phyloP scores from a whole-genome alignment of 2,113 vertebrate genomes.

The Engystomops pustulosus region DNA sequence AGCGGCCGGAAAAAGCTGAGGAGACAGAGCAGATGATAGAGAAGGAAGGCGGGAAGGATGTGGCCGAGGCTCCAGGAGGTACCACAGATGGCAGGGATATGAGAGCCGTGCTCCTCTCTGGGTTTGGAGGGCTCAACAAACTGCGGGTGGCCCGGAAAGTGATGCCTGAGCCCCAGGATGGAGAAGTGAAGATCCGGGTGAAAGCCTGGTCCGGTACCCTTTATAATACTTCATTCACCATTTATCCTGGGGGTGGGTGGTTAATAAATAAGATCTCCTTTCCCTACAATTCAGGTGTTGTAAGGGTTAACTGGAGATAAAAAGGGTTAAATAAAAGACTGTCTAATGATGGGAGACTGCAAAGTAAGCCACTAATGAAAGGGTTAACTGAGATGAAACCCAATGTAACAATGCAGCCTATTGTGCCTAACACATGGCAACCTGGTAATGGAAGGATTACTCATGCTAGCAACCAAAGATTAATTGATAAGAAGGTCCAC shows the following conservation, averaged over 20 bases:
- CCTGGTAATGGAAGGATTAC: neutral
- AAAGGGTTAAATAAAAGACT: neutral
- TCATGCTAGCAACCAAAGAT: neutral
- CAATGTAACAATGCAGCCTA: neutral
- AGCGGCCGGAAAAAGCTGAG: slow-evolving; percentile 85
- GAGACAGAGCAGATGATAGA: slow-evolving; percentile 94
- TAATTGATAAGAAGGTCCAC: neutral
- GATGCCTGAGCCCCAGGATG: slow-evolving; percentile 92
- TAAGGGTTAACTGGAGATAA: neutral
- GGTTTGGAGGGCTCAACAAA: slow-evolving; percentile 95
- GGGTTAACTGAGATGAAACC: too few species aligned
- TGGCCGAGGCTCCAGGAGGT: slow-evolving; percentile 64
- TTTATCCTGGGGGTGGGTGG: neutral
- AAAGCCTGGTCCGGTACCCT: slow-evolving; percentile 90
- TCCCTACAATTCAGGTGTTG: neutral
- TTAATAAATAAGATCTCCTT: neutral
- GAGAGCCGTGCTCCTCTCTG: slow-evolving; percentile 89
- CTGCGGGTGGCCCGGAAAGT: slow-evolving; percentile 86
- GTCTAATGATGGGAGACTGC: neutral
- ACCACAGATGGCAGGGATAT: slow-evolving; percentile 86
- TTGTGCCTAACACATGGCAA: too few species aligned
- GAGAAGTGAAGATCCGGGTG: slow-evolving; percentile 95
- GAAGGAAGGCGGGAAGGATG: slow-evolving; percentile 76
- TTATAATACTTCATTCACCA: neutral
- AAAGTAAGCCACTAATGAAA: too few species aligned